Evolutionary conservation across 2,888 invertebrate genomes (phyloP), one percentile per base, ranked within the genome.

Genomic region (Drosophila macrospina): DNA sequence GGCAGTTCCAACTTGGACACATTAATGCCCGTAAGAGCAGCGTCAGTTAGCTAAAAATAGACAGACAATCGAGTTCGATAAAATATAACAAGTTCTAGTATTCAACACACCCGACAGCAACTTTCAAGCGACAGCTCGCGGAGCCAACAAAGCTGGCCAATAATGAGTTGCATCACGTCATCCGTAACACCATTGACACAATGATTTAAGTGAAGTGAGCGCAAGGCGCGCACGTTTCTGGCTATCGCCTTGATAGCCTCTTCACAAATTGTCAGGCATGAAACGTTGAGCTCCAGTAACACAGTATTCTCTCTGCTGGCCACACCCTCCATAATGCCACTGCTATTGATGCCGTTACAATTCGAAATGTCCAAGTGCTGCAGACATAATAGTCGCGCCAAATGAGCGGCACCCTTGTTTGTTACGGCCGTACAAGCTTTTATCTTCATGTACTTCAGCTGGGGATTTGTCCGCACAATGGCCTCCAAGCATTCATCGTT

Each of bases 131-230:
- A 94, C 44, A 96, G 93, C 20, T 92, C 93, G 39, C 94, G 93
- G 41, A 96, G 91, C 74, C 93, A 91, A 13, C 93, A 89, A 80
- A 95, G 93, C 79, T 95, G 93, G 78, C 94, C 93, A 67, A 95
- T 95, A 74, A 96, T 93, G 41, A 94, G 94, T 92, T 96, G 95
- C 55, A 96, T 93, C 15, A 94, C 94, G 64, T 93, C 93, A 86
- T 96, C 95, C 4, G 95, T 95, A 0, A 96, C 94, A n/a, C 94
- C 94, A 91, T 94, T 94, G 74, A 95, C 94, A 88, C 96, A 96
- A 76, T 94, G 94, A 63, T 94, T 94, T 45, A 96, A 89, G 88
- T 96, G 95, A 20, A 96, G 92, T 20, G 93, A 91, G 0, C 92
- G 93, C 42, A 96, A 91, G 63, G 94, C 93, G 0, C 93, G 93